Conservation (phyloP, 2,797 vertebrate species). For the Gymnothorax javanicus region DNA sequence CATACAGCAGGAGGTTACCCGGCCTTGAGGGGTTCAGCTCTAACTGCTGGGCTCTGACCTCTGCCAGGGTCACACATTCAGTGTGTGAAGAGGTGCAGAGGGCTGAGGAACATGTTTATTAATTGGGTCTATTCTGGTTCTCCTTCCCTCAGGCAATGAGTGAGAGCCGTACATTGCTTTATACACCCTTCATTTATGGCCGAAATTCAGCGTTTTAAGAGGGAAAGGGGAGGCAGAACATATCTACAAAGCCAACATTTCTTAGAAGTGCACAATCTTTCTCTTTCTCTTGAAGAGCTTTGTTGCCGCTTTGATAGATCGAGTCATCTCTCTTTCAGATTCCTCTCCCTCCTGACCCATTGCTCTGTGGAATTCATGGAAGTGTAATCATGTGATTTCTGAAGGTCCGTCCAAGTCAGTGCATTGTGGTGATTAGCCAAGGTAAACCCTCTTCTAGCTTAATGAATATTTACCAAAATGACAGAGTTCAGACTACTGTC, state of each 20-base stretch:
- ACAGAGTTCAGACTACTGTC: background rate
- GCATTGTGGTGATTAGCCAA: background rate
- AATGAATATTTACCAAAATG: constrained; percentile 2
- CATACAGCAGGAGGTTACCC: background rate
- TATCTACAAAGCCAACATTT: background rate
- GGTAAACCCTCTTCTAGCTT: background rate
- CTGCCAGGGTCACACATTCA: background rate
- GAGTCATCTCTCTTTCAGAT: constrained; percentile 9
- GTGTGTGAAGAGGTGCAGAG: background rate
- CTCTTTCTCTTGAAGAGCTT: constrained; percentile 15
- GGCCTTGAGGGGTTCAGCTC: background rate
- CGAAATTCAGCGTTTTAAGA: background rate
- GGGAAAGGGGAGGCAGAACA: background rate
- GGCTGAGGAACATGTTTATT: constrained; percentile 14
- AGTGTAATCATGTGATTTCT: background rate
- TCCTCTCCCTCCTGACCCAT: background rate
- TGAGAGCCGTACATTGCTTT: constrained; percentile 5
- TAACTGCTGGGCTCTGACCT: background rate
- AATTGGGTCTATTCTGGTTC: constrained; percentile 32
- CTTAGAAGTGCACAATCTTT: background rate
- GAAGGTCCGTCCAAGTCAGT: background rate
- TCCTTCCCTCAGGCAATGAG: constrained; percentile 28
- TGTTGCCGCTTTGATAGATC: constrained; percentile 11
- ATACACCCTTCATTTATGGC: background rate
- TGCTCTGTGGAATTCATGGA: background rate